phyloP scores from a whole-genome alignment of 1,140 invertebrate genomes.

The Heliconius eleuchia region DNA sequence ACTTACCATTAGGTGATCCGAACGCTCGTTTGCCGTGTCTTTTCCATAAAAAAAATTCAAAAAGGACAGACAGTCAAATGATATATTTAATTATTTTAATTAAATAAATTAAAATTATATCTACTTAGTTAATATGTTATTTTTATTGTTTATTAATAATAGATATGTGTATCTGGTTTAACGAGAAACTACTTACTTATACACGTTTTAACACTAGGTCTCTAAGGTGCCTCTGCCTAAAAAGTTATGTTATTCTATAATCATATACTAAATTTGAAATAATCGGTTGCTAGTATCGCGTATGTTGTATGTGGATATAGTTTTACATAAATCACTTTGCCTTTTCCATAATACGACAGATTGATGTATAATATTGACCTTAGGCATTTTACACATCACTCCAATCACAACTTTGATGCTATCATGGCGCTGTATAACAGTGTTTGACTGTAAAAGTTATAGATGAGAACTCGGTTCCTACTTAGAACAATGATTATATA shows the following conservation, averaged over 20 bases:
- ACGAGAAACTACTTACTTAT: too few species aligned
- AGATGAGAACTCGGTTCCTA: too few species aligned
- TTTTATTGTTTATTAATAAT: too few species aligned
- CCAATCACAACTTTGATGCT: background rate
- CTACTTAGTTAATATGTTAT: too few species aligned
- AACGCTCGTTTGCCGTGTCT: too few species aligned
- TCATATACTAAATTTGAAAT: background rate
- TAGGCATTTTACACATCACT: constrained; percentile 24
- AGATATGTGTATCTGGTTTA: too few species aligned
- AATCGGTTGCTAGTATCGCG: background rate
- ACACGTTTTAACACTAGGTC: background rate
- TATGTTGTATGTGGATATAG: constrained; percentile 24
- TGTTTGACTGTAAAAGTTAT: background rate
- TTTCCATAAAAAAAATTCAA: background rate
- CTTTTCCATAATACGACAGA: constrained; percentile 37
- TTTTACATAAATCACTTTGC: constrained; percentile 42
- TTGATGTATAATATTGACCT: constrained; percentile 58
- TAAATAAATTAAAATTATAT: too few species aligned
- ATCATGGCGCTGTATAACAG: background rate
- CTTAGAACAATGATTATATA: too few species aligned
- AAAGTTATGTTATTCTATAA: constrained; percentile 1
- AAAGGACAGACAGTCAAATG: background rate
- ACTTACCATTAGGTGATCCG: too few species aligned
- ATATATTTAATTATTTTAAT: background rate
- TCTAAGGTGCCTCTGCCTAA: background rate